Evolutionary conservation across 2,113 vertebrate species (phyloP), one percentile per base, ranked within the genome.

Genomic region (Albula glossodonta): DNA sequence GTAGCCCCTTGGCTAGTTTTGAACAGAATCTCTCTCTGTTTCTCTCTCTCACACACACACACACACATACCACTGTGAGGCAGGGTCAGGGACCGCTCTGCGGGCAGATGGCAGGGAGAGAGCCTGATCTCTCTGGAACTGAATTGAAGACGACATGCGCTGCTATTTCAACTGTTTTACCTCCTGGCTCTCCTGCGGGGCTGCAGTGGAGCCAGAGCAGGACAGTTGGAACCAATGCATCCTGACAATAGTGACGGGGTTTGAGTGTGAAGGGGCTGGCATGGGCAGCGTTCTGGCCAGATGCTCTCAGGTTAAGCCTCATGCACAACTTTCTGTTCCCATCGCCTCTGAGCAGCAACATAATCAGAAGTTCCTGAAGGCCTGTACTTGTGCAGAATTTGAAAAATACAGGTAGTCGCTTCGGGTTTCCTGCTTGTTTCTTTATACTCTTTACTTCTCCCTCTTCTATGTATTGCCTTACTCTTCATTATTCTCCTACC

Each of bases 141-240:
- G 83, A 84, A 79, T 60, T 56, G 41, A 85, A 52, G 51, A 8
- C 48, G 84, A 85, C 51, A 57, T 79, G 77, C 25, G n/a, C 10
- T 52, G 6, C 51, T 78, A 3, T 78, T 78, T 78, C 51, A 51
- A 52, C 51, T 41, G 51, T 41, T 52, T 77, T 70, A 53, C n/a
- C 13, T 66, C 25, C 60, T 78, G n/a, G n/a, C 25, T 81, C 50
- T 74, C 70, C 5, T 81, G 19, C 49, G 52, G 19, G 31, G 11
- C 41, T 80, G 49, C 48, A 22, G 48, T 4, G 49, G 48, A 3
- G 50, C 19, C 50, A 5, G 8, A 77, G 22, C 51, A 51, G 41
- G 52, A 60, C 74, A 22, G 41, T 79, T 5, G 66, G 13, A 5
- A 2, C 31, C 51, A 17, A 51, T 51, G 41, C 78, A 56, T 22